These are phyloP conservation scores for Drosophila pseudotalamancana DNA, from an alignment of 2,888 invertebrate genomes.

Conservation along the genomic window DNA sequence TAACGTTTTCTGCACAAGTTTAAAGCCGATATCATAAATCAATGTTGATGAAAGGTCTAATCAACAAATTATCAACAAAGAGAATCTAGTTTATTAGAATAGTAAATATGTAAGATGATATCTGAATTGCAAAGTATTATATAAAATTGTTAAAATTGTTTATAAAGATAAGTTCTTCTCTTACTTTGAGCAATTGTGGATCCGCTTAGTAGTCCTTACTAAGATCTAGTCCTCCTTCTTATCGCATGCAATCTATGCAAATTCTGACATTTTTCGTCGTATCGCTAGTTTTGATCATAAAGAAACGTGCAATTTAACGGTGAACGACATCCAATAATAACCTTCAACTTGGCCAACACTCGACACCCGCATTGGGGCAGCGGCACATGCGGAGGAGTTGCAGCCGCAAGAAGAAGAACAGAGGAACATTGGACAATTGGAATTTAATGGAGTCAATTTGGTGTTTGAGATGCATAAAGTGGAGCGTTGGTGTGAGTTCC, in stretches of 20 bases:
- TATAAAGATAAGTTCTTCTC: too few species aligned
- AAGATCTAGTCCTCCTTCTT: neutral
- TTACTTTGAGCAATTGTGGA: too few species aligned
- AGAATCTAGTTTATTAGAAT: neutral
- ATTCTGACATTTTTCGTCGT: conserved; percentile 22
- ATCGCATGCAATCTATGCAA: conserved; percentile 43
- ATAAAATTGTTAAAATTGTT: neutral
- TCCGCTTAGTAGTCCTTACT: too few species aligned
- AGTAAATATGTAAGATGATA: neutral
- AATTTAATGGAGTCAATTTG: conserved; percentile 80
- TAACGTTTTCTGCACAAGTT: neutral
- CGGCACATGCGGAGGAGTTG: neutral
- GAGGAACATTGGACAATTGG: conserved; percentile 71
- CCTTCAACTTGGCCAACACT: conserved; percentile 31
- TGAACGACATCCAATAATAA: conserved; percentile 36
- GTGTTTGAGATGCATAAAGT: conserved; percentile 77
- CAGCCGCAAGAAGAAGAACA: conserved; percentile 1
- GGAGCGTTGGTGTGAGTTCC: conserved; percentile 66
- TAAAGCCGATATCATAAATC: neutral
- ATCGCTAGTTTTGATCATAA: conserved; percentile 25
- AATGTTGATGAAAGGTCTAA: neutral
- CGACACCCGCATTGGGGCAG: conserved; percentile 22
- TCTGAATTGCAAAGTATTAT: too few species aligned
- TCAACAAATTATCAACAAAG: conserved; percentile 4
- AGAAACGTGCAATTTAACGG: conserved; percentile 31